Evolutionary conservation across 2,113 vertebrate genomes (phyloP).

Genomic region (Origma solitaria): DNA sequence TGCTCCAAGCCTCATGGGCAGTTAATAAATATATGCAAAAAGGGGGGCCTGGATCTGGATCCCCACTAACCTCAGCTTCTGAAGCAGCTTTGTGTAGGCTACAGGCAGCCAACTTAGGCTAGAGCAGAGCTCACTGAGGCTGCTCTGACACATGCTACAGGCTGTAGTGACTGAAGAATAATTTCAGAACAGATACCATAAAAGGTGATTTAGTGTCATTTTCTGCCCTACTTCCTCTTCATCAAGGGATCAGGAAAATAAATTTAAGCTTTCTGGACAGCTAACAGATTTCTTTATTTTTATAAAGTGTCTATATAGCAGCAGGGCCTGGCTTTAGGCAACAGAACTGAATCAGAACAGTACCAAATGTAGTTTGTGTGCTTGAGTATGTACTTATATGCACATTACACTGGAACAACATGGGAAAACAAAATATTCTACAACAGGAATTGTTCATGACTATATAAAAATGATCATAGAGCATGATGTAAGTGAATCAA

Average conservation of each 20-base stretch:
- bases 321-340: not conserved
- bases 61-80: not conserved
- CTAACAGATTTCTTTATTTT: not conserved
- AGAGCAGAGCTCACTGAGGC: not conserved
- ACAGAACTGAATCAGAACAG: not conserved
- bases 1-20: not conserved
- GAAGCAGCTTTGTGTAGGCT: not conserved
- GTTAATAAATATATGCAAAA: not conserved
- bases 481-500: not conserved
- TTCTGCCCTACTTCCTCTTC: not conserved
- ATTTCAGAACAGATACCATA: not conserved
- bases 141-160: not conserved
- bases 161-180: not conserved
- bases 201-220: not conserved
- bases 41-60: not conserved
- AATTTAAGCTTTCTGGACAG: not conserved
- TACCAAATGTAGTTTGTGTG: not conserved
- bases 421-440: not conserved
- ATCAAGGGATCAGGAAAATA: not conserved
- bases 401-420: not conserved
- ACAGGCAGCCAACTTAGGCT: not conserved
- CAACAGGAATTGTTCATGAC: not conserved
- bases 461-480: not conserved
- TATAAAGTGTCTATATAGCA: not conserved
- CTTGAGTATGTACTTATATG: not conserved